Conservation (phyloP, 1,140 invertebrate species). For the Caenorhabditis elegans region DNA sequence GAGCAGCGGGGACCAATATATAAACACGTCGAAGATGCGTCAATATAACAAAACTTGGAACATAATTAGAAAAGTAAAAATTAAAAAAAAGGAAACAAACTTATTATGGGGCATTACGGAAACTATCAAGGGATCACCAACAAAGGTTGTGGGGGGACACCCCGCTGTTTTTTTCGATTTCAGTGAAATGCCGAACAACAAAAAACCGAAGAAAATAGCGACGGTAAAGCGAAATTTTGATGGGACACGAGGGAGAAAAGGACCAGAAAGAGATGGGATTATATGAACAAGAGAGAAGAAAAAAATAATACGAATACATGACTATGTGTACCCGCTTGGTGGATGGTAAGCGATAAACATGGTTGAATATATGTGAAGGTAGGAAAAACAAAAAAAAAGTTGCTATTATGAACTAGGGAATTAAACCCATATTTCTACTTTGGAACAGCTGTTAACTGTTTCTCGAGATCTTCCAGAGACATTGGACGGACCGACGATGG, state of each 20-base stretch:
- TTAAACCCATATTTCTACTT: not conserved
- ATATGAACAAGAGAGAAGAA: constrained; percentile 10
- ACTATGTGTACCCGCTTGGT: constrained; percentile 17
- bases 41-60: constrained; percentile 32
- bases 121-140: not conserved
- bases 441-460: constrained; percentile 8
- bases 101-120: constrained; percentile 14
- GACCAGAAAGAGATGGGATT: not conserved
- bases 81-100: not conserved
- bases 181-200: not conserved
- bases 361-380: constrained; percentile 26
- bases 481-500: constrained; percentile 25
- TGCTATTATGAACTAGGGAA: not conserved
- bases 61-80: constrained; percentile 9
- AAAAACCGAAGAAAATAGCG: not conserved
- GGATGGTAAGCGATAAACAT: constrained; percentile 24
- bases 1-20: constrained; percentile 14
- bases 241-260: not conserved
- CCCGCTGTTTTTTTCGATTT: constrained; percentile 7
- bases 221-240: constrained; percentile 17
- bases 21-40: constrained; percentile 20
- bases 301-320: constrained; percentile 24
- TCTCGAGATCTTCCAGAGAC: constrained; percentile 32
- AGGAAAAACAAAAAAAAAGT: not conserved
- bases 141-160: not conserved